phyloP scores from a whole-genome alignment of 2,113 vertebrate genomes.

The Anoplopoma fimbria region DNA sequence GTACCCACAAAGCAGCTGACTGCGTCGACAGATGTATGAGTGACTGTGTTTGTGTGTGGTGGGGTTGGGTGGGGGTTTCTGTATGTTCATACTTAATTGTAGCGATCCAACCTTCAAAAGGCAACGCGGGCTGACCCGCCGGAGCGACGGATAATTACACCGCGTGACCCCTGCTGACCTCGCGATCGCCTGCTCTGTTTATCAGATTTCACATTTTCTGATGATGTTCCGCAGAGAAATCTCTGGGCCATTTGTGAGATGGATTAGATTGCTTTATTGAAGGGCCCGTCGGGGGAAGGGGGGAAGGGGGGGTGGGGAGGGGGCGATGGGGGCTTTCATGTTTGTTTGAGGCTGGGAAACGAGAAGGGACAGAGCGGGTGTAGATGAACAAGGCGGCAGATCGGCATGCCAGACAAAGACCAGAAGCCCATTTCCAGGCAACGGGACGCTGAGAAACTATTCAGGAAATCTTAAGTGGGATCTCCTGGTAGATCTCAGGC shows the following conservation, averaged over 20 bases:
- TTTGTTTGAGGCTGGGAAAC: conserved; percentile 86
- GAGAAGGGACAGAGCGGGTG: conserved; percentile 74
- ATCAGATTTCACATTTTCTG: conserved; percentile 88
- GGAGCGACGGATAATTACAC: conserved; percentile 87
- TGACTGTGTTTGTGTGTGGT: conserved; percentile 6
- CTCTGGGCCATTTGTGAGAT: conserved; percentile 84
- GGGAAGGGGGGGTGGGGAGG: not conserved
- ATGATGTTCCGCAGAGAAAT: conserved; percentile 84
- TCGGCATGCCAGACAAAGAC: conserved; percentile 79
- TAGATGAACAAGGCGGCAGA: conserved; percentile 51
- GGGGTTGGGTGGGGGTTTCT: conserved; percentile 15
- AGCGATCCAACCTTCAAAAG: conserved; percentile 90
- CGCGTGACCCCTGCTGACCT: conserved; percentile 81
- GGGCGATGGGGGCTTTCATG: conserved; percentile 79
- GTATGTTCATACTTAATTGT: conserved; percentile 87
- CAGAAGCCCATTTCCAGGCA: conserved; percentile 30
- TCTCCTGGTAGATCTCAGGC: conserved; percentile 31
- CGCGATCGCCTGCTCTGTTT: conserved; percentile 80
- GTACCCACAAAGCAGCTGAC: conserved; percentile 55
- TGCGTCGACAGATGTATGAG: conserved; percentile 16
- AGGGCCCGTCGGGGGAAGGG: conserved; percentile 56
- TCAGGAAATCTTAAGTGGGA: conserved; percentile 51
- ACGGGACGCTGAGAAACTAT: conserved; percentile 41
- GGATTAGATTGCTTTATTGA: conserved; percentile 88
- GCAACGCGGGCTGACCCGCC: conserved; percentile 82